Conservation (phyloP, 2,113 vertebrate species). For the Pseudopodoces humilis region DNA sequence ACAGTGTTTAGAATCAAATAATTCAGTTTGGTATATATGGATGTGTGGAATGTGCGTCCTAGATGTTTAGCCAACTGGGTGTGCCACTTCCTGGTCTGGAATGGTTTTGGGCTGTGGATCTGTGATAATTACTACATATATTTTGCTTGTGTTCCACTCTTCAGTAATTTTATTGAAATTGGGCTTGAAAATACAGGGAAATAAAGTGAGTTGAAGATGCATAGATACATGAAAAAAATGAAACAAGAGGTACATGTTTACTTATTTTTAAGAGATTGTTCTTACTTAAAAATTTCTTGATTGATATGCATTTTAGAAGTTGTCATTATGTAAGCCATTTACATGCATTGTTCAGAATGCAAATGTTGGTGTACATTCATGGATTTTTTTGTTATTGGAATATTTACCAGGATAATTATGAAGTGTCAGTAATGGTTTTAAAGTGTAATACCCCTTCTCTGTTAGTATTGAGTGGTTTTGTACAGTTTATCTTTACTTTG, state of each 20-base stretch:
- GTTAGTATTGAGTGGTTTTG: not conserved
- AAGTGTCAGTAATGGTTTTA: not conserved
- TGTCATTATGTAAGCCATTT: not conserved
- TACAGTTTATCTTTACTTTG: not conserved
- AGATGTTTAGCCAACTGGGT: not conserved
- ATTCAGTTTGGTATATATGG: not conserved
- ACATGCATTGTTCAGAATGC: not conserved
- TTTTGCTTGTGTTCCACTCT: not conserved
- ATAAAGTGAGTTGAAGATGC: not conserved
- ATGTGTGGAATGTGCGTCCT: not conserved
- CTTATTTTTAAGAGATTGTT: not conserved
- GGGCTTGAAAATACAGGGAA: not conserved
- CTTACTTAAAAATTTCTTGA: not conserved
- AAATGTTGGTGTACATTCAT: not conserved
- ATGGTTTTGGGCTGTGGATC: not conserved
- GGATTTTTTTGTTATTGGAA: not conserved
- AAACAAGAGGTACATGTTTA: not conserved
- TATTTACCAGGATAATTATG: not conserved
- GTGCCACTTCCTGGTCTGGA: fast-evolving
- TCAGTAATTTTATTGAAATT: not conserved
- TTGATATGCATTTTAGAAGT: not conserved
- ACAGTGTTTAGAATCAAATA: not conserved
- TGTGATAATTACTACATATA: not conserved
- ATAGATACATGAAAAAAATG: not conserved
- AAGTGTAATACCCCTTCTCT: not conserved